Percentiles rank a stretch among this genome's conserved stretches.
Conservation (phyloP, 2,888 invertebrate species). For the Torymus tubicola region DNA sequence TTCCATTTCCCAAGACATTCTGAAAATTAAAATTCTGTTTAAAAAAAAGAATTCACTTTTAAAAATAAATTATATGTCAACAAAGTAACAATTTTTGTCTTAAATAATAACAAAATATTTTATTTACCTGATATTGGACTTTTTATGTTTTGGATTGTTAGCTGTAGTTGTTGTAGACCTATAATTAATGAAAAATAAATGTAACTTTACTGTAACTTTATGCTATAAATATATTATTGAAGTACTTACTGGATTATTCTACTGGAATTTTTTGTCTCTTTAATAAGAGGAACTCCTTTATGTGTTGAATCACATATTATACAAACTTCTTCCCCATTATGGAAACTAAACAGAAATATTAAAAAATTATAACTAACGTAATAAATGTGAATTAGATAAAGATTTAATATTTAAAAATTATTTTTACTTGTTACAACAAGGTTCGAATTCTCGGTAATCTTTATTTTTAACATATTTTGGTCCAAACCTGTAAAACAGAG, state of each 20-base stretch:
- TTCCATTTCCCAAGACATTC: too few species aligned
- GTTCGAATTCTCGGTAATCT: conserved; percentile 52
- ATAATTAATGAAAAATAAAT: conserved; percentile 18
- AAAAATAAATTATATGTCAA: not conserved
- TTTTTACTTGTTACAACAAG: conserved; percentile 53
- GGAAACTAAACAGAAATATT: conserved; percentile 48
- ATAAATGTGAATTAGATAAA: not conserved
- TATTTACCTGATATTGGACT: too few species aligned
- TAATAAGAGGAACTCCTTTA: conserved; percentile 14
- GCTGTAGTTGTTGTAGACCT: not conserved
- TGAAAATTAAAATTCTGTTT: too few species aligned
- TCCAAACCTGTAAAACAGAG: conserved; percentile 41
- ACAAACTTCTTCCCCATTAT: conserved; percentile 46
- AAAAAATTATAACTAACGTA: not conserved
- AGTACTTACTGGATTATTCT: not conserved
- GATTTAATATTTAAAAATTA: not conserved
- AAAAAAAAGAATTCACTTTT: not conserved
- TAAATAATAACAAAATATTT: too few species aligned
- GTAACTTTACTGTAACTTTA: not conserved
- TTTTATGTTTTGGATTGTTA: too few species aligned
- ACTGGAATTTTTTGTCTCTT: not conserved
- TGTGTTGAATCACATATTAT: conserved; percentile 48
- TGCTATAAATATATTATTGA: too few species aligned
- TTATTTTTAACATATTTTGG: conserved; percentile 41
- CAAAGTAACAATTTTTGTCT: too few species aligned